These are phyloP conservation scores for Salmo trutta DNA, from an alignment of 2,797 vertebrate species.

Conservation along the genomic window DNA sequence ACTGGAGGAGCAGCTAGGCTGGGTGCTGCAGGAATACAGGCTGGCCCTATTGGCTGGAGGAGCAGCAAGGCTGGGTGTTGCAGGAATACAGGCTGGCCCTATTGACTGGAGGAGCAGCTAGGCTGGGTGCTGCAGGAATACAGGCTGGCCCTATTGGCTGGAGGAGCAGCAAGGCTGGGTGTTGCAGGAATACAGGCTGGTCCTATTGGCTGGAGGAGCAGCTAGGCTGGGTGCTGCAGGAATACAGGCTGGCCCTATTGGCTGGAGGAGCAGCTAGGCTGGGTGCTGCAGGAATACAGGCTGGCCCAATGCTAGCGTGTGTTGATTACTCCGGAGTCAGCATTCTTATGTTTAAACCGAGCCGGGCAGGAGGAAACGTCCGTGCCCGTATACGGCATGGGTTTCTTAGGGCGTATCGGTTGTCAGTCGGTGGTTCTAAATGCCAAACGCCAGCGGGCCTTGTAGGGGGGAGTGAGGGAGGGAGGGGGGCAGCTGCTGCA, in stretches of 20 bases:
- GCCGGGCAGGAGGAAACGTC: conserved; percentile 4
- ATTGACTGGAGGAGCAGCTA: neutral
- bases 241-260: neutral
- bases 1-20: too few species aligned
- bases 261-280: conserved; percentile 35
- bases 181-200: too few species aligned
- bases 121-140: too few species aligned
- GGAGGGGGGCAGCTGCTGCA: conserved; percentile 30
- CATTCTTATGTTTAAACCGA: conserved; percentile 58
- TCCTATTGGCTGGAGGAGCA: too few species aligned
- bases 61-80: conserved; percentile 69
- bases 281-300: conserved; percentile 61
- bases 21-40: too few species aligned
- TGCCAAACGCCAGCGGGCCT: conserved; percentile 38
- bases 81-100: neutral
- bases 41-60: conserved; percentile 7
- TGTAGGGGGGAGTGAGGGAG: neutral
- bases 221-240: too few species aligned
- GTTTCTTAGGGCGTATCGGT: conserved; percentile 61
- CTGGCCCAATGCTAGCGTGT: conserved; percentile 27
- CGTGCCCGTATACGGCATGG: conserved; percentile 66
- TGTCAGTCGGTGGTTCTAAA: conserved; percentile 46
- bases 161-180: too few species aligned
- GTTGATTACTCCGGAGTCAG: conserved; percentile 67
- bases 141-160: too few species aligned